Evolutionary conservation across 30 jellyfish, hydroid and myxozoan species (phyloP).

Genomic region (Pelagia noctiluca): DNA sequence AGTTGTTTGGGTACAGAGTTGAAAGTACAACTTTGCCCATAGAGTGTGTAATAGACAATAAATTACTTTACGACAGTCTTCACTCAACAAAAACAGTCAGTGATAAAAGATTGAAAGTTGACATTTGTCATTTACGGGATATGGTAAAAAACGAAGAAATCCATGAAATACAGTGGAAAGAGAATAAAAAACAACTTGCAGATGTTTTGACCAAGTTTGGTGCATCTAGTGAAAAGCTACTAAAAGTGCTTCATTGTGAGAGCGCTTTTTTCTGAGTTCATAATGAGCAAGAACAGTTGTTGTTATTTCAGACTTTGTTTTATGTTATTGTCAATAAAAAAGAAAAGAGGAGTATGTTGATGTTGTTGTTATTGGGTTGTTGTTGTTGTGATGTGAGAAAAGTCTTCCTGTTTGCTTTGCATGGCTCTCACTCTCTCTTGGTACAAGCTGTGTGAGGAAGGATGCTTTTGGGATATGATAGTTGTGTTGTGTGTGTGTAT

Average conservation of each 20-base stretch:
- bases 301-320: too few species aligned
- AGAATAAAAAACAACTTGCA: constrained; percentile 5
- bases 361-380: too few species aligned
- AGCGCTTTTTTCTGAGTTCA: too few species aligned
- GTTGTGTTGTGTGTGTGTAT: too few species aligned
- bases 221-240: constrained; percentile 14
- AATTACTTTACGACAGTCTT: constrained; percentile 5
- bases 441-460: too few species aligned
- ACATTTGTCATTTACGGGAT: constrained; percentile 7
- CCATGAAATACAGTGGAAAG: neutral
- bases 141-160: constrained; percentile 17
- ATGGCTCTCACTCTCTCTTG: too few species aligned
- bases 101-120: constrained; percentile 48
- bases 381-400: too few species aligned
- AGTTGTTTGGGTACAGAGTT: neutral
- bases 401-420: too few species aligned
- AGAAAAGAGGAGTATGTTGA: too few species aligned
- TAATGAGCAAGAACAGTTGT: too few species aligned
- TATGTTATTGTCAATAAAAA: too few species aligned
- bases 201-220: constrained; percentile 28
- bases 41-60: constrained; percentile 5
- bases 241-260: neutral
- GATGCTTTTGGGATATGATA: too few species aligned
- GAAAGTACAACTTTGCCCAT: neutral
- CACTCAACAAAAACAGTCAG: constrained; percentile 38